Evolutionary conservation across 2,113 vertebrate genomes (phyloP).

Genomic region (Indicator maculatus): DNA sequence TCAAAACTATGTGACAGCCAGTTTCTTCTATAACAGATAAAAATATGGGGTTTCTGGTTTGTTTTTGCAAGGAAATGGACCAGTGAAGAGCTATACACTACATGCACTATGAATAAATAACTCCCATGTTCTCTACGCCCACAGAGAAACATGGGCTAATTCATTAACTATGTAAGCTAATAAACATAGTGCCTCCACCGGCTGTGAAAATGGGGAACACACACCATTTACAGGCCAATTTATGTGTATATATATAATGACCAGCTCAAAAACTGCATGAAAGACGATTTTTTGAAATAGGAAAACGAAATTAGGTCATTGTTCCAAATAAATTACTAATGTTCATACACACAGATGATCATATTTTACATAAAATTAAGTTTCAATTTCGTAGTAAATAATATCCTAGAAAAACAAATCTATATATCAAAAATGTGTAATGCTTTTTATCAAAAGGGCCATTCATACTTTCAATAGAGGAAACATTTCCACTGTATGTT

Average conservation of each 20-base stretch:
- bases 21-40: not conserved
- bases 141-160: not conserved
- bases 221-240: not conserved
- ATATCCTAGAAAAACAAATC: not conserved
- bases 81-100: not conserved
- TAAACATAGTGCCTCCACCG: not conserved
- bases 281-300: not conserved
- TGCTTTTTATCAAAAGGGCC: not conserved
- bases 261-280: not conserved
- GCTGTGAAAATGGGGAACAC: not conserved
- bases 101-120: not conserved
- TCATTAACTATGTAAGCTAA: not conserved
- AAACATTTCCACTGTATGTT: not conserved
- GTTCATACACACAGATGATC: not conserved
- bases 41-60: not conserved
- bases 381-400: not conserved
- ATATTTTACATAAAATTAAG: not conserved
- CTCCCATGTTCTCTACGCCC: not conserved
- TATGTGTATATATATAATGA: not conserved
- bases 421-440: not conserved
- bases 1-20: not conserved
- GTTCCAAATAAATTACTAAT: not conserved
- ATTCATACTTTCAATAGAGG: not conserved
- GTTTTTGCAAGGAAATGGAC: not conserved
- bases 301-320: not conserved